phyloP scores from a whole-genome alignment of 2,797 vertebrate species.

The Sternarchorhynchus goeldii region DNA sequence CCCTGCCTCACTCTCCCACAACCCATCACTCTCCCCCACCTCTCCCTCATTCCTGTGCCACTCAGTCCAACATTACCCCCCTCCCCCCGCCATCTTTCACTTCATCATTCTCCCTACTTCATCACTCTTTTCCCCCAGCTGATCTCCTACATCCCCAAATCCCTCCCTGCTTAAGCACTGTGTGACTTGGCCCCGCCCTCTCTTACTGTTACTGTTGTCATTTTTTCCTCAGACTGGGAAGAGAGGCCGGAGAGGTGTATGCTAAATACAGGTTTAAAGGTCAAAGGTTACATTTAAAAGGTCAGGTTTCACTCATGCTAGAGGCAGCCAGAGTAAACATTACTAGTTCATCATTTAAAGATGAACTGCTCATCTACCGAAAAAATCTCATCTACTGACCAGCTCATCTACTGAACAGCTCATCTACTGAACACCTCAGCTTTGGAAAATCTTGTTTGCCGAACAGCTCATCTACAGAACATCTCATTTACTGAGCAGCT shows the following conservation, averaged over 20 bases:
- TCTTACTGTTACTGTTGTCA: not conserved
- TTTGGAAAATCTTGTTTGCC: no score
- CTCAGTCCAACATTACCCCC: not conserved
- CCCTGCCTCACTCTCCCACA: no score
- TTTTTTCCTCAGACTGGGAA: conserved; percentile 12
- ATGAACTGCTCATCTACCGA: no score
- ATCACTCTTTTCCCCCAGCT: conserved; percentile 32
- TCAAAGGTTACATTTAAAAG: conserved; percentile 23
- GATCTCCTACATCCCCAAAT: not conserved
- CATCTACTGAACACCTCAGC: no score
- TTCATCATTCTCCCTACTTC: not conserved
- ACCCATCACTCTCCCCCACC: conserved; percentile 44
- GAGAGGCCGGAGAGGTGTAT: conserved; percentile 19
- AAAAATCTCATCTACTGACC: no score
- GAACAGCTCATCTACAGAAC: no score
- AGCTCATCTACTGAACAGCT: no score
- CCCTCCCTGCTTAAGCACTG: conserved; percentile 28
- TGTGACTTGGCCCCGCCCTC: conserved; percentile 6
- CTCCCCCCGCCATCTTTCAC: not conserved
- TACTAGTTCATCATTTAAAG: not conserved
- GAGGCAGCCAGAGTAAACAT: conserved; percentile 5
- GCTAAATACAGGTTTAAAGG: not conserved
- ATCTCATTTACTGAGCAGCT: no score
- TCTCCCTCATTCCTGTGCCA: not conserved
- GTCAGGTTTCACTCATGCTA: conserved; percentile 39